Evolutionary conservation across 2,797 vertebrate species (phyloP), one percentile per base, ranked within the genome.

Genomic region (Myotis myotis): DNA sequence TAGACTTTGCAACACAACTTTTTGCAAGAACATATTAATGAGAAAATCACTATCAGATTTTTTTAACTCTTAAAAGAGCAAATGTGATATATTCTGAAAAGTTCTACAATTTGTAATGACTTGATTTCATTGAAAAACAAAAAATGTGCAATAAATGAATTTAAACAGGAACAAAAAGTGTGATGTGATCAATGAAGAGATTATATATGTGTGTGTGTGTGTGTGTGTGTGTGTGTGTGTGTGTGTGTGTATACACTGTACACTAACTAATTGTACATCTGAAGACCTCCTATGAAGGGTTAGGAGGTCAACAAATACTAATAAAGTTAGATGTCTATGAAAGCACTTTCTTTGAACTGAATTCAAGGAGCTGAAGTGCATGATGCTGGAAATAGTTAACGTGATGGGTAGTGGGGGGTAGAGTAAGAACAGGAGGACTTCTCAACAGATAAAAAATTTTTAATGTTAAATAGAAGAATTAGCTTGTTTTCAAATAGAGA

Each of bases 311-410:
- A 55, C 51, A 87, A 89, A 68, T 41, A 94, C 4, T 72, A 91
- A 75, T 68, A 60, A 95, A 94, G 22, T 30, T 49, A 51, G 16
- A 74, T 44, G 23, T 89, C 87, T 85, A 55, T 41, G 2, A 92
- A 91, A 89, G 38, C 9, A 76, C 30, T 91, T 72, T 90, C 36
- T 93, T 30, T 86, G 19, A 93, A 79, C 33, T 88, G 19, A 90
- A 62, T 84, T 44, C 85, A 96, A 84, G 41, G 23, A 38, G 6
- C 20, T 78, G 9, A 93, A 70, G 6, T 74, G 16, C 9, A 33
- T 51, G 68, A 66, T 64, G 10, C n/a, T 38, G 12, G 60, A 89
- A 95, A 83, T 12, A 79, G 51, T 19, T 13, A 57, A 47, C 44
- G 0, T 17, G 7, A 12, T 60, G 11, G 8, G 19, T 41, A n/a